Conservation (phyloP, 2,113 vertebrate genomes). For the Grantiella picta region DNA sequence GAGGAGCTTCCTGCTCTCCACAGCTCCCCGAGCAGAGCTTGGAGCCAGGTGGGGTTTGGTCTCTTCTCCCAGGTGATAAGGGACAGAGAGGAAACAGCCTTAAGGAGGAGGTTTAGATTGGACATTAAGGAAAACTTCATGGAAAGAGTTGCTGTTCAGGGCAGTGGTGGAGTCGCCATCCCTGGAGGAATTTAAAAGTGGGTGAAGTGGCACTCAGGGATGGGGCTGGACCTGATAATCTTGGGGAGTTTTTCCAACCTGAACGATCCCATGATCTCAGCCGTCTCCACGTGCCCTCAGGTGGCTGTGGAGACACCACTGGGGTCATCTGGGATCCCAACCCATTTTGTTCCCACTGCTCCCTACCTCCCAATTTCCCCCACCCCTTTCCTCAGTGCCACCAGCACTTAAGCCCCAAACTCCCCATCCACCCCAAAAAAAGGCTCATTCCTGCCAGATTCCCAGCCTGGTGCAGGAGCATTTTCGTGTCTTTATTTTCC, state of each 20-base stretch:
- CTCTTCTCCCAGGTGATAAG: neutral
- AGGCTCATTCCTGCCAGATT: neutral
- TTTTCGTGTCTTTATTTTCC: neutral
- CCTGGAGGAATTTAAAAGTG: neutral
- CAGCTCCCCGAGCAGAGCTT: neutral
- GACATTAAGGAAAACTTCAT: neutral
- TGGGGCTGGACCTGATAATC: no score
- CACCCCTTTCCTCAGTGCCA: neutral
- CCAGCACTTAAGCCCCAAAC: neutral
- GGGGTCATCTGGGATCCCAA: fast-evolving
- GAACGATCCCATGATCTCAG: neutral
- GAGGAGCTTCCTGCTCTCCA: neutral
- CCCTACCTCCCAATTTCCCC: neutral
- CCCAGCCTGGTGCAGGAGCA: neutral
- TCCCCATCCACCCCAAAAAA: neutral
- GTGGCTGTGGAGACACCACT: fast-evolving
- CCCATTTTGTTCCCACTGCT: fast-evolving
- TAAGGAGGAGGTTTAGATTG: neutral
- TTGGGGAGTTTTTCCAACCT: neutral
- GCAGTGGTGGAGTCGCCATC: neutral
- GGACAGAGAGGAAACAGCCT: neutral
- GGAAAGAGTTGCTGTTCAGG: neutral
- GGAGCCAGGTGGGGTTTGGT: neutral
- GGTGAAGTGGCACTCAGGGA: neutral
- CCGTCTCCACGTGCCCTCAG: fast-evolving